Percentiles rank a stretch among this genome's conserved stretches.
Evolutionary conservation across 37 sponge, comb jelly and placozoan species (phyloP).

Genomic region (Cladorhizidae sp.): DNA sequence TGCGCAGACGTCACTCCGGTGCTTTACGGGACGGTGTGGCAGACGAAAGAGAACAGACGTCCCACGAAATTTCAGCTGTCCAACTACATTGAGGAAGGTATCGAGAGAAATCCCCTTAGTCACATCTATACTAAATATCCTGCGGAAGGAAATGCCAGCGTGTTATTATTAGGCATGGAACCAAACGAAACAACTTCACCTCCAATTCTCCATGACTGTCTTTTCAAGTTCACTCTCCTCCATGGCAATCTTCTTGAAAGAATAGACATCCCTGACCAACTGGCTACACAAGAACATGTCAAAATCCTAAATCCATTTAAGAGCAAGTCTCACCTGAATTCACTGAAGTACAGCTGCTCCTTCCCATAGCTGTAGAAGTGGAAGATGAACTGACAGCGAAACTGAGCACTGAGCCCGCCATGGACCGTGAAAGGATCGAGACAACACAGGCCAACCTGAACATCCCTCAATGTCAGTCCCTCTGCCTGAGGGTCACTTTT

Average conservation of each 20-base stretch:
- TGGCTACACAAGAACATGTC: slow-evolving; percentile 11
- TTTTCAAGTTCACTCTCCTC: slow-evolving; percentile 24
- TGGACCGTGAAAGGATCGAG: slow-evolving; percentile 90
- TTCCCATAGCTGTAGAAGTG: slow-evolving; percentile 73
- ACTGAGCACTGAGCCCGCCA: slow-evolving; percentile 79
- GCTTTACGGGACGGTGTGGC: slow-evolving; percentile 61
- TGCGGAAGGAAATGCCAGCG: neutral
- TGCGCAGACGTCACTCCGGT: too few species aligned
- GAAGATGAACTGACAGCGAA: slow-evolving; percentile 89
- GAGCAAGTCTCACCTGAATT: slow-evolving; percentile 63
- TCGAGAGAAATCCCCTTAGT: slow-evolving; percentile 52
- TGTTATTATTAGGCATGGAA: too few species aligned
- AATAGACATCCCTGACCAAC: slow-evolving; percentile 45
- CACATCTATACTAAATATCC: neutral
- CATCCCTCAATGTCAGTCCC: slow-evolving; percentile 17
- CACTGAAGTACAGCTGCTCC: slow-evolving; percentile 44
- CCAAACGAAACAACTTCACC: slow-evolving; percentile 6
- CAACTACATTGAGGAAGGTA: slow-evolving; percentile 77
- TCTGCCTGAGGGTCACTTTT: neutral
- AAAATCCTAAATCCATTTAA: neutral
- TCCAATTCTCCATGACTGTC: slow-evolving; percentile 44
- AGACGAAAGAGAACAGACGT: slow-evolving; percentile 88
- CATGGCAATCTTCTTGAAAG: slow-evolving; percentile 11
- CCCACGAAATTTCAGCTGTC: slow-evolving; percentile 93
- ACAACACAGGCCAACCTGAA: slow-evolving; percentile 79